Percentiles rank a stretch among this genome's conserved stretches.
phyloP scores from a whole-genome alignment of 2,888 invertebrate species.

The Epiblema foenella region DNA sequence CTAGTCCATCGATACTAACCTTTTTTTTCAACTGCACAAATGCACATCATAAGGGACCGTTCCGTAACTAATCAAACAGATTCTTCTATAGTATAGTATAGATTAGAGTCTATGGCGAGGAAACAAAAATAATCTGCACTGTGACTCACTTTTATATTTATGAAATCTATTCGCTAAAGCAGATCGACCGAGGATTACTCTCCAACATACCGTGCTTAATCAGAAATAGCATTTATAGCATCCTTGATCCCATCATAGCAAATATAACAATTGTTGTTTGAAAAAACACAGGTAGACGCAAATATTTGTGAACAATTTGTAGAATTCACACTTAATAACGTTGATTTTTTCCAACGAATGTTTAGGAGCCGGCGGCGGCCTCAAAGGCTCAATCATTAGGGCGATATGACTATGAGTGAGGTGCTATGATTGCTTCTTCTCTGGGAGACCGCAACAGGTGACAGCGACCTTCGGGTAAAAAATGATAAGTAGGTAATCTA shows the following conservation, averaged over 20 bases:
- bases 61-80: not conserved
- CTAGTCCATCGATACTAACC: no score
- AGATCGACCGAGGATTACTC: slow-evolving; percentile 42
- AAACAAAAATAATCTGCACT: slow-evolving; percentile 17
- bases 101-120: slow-evolving; percentile 10
- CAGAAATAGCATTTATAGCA: slow-evolving; percentile 67
- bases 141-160: slow-evolving; percentile 28
- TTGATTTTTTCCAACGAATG: slow-evolving; percentile 62
- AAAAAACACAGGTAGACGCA: slow-evolving; percentile 82
- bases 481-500: slow-evolving; percentile 47
- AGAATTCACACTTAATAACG: slow-evolving; percentile 83
- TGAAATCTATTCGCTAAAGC: slow-evolving; percentile 15
- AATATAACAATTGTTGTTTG: slow-evolving; percentile 72
- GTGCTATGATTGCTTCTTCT: slow-evolving; percentile 71
- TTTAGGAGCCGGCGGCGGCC: slow-evolving; percentile 61
- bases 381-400: slow-evolving; percentile 71
- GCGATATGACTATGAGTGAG: slow-evolving; percentile 54
- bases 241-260: slow-evolving; percentile 76
- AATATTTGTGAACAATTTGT: slow-evolving; percentile 84
- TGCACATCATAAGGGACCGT: not conserved
- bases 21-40: no score
- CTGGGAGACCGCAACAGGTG: slow-evolving; percentile 70
- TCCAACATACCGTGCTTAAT: slow-evolving; percentile 71
- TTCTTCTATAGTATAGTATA: not conserved
- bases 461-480: slow-evolving; percentile 55